phyloP scores from a whole-genome alignment of 2,113 vertebrate genomes.

The Erythrocercus mccallii region DNA sequence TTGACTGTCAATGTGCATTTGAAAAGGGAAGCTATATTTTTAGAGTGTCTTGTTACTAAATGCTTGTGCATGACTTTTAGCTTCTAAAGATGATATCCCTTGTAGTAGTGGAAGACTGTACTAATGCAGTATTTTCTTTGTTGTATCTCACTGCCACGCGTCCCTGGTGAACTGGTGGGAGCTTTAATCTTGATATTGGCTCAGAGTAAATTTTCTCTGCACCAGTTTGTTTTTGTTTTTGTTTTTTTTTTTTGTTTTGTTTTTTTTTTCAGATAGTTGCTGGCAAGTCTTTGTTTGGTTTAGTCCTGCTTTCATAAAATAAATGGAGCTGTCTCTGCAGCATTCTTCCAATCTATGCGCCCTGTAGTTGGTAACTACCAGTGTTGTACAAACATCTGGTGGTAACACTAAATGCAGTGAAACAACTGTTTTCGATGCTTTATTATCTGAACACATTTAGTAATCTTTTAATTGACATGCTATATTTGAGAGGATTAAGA shows the following conservation, averaged over 20 bases:
- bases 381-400: background rate
- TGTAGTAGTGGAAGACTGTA: background rate
- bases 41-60: background rate
- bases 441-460: background rate
- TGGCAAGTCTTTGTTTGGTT: background rate
- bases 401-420: background rate
- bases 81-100: background rate
- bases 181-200: background rate
- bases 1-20: background rate
- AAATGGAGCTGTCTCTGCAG: background rate
- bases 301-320: background rate
- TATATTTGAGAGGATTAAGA: background rate
- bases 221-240: too few species aligned
- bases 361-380: background rate
- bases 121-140: background rate
- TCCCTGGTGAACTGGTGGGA: background rate
- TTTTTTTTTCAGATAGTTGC: background rate
- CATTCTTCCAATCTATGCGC: background rate
- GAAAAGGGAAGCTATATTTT: background rate
- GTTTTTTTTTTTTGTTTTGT: too few species aligned
- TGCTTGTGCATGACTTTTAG: background rate
- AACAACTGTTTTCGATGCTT: background rate
- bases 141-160: background rate
- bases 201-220: background rate
- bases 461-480: background rate